Evolutionary conservation across 2,113 vertebrate species (phyloP).

Genomic region (Prunella fulvescens): DNA sequence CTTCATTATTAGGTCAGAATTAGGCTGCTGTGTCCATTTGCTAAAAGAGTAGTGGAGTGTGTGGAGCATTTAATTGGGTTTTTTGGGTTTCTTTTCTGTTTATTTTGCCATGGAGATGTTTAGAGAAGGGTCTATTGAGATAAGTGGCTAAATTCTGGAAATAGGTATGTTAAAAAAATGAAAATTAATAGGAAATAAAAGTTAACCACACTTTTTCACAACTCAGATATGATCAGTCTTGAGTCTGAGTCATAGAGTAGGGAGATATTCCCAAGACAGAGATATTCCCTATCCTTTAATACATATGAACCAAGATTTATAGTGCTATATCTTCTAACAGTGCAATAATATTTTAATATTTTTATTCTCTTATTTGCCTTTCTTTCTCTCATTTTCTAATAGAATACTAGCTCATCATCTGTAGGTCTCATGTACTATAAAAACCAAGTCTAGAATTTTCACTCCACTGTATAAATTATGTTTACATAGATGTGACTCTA

Average conservation of each 20-base stretch:
- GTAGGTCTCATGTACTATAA: neutral
- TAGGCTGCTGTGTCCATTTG: neutral
- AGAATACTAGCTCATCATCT: neutral
- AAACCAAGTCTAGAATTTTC: neutral
- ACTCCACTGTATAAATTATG: neutral
- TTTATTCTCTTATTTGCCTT: neutral
- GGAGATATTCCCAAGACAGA: too few species aligned
- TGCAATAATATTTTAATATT: neutral
- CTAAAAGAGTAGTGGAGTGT: neutral
- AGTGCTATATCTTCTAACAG: neutral
- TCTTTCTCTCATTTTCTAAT: neutral
- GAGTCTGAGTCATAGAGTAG: too few species aligned
- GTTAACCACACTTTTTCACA: too few species aligned
- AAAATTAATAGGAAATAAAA: too few species aligned
- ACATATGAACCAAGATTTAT: neutral
- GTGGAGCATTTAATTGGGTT: too few species aligned
- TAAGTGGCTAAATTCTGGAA: too few species aligned
- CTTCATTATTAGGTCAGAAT: neutral
- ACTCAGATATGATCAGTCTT: too few species aligned
- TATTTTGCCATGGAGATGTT: too few species aligned
- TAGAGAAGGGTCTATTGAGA: too few species aligned
- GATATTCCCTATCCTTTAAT: too few species aligned
- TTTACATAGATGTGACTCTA: neutral
- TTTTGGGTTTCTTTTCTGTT: too few species aligned
- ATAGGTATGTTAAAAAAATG: too few species aligned